phyloP scores from a whole-genome alignment of 2,888 invertebrate genomes.

The Ochropleura leucogaster region DNA sequence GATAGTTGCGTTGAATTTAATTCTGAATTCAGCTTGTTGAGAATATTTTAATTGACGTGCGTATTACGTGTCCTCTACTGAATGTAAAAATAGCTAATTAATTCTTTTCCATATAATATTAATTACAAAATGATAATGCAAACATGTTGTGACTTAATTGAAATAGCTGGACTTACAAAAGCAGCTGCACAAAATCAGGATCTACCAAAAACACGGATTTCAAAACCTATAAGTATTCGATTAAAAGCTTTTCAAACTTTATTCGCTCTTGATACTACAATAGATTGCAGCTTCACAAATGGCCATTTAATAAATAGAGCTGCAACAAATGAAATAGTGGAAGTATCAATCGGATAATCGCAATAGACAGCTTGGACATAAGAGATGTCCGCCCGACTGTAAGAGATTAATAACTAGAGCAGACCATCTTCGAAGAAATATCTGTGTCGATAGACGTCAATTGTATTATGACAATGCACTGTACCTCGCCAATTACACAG shows the following conservation, averaged over 20 bases:
- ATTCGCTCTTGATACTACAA: conserved; percentile 30
- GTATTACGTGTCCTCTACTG: background rate
- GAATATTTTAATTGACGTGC: background rate
- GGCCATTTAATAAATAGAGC: conserved; percentile 47
- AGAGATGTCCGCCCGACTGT: conserved; percentile 48
- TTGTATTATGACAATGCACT: conserved; percentile 81
- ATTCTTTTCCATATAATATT: background rate
- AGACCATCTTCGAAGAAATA: conserved; percentile 62
- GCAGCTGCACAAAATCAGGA: background rate
- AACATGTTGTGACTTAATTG: conserved; percentile 17
- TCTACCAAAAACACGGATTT: conserved; percentile 19
- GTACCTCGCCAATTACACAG: conserved; percentile 79
- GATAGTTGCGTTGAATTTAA: conserved; percentile 10
- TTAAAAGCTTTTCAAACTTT: conserved; percentile 41
- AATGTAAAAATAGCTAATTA: background rate
- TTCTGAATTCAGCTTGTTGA: background rate
- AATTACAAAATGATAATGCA: conserved; percentile 2
- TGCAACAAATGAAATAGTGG: conserved; percentile 38
- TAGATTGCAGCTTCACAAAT: conserved; percentile 42
- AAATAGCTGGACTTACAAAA: background rate
- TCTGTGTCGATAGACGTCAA: conserved; percentile 74
- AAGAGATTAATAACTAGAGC: conserved; percentile 62
- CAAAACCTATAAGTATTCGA: conserved; percentile 19
- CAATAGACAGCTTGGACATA: conserved; percentile 48
- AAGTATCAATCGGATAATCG: conserved; percentile 51